Percentiles rank a stretch among this genome's conserved stretches.
Conservation (phyloP, 37 sponge, comb jelly and placozoan species). For the Eunapius fragilis region DNA sequence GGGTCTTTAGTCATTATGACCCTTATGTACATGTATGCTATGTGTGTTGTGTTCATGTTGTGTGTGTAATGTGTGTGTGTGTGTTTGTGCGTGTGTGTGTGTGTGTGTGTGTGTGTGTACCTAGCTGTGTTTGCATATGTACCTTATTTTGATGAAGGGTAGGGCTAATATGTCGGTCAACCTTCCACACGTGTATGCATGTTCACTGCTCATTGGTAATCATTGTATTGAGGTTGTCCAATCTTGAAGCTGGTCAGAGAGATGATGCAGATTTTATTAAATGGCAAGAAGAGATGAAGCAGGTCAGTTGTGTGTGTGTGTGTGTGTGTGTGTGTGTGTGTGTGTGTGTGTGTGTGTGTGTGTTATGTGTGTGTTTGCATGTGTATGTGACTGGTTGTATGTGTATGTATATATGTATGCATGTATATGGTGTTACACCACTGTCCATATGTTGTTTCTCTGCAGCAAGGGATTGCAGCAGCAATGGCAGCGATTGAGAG, state of each 20-base stretch:
- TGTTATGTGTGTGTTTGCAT: not conserved
- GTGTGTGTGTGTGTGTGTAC: no score
- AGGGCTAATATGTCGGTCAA: no score
- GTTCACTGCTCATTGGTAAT: no score
- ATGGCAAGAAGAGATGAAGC: conserved; percentile 88
- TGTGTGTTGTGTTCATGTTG: no score
- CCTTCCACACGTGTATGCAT: no score
- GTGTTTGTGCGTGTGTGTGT: no score
- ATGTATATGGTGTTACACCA: not conserved
- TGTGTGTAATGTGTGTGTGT: no score
- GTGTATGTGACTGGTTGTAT: not conserved
- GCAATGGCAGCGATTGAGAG: conserved; percentile 81
- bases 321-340: not conserved
- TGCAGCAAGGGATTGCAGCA: conserved; percentile 79
- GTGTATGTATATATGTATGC: not conserved
- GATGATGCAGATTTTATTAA: conserved; percentile 76
- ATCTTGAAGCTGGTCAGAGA: conserved; percentile 81
- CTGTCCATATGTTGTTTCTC: not conserved
- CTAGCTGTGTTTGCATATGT: no score
- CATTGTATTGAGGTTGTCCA: conserved; percentile 49
- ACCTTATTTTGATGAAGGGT: no score
- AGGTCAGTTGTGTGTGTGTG: conserved; percentile 19
- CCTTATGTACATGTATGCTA: no score
- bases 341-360: not conserved
- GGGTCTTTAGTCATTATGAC: no score